Base-by-base conservation (phyloP, 2,797 vertebrate genomes). In the Pangasius mekongensis region DNA sequence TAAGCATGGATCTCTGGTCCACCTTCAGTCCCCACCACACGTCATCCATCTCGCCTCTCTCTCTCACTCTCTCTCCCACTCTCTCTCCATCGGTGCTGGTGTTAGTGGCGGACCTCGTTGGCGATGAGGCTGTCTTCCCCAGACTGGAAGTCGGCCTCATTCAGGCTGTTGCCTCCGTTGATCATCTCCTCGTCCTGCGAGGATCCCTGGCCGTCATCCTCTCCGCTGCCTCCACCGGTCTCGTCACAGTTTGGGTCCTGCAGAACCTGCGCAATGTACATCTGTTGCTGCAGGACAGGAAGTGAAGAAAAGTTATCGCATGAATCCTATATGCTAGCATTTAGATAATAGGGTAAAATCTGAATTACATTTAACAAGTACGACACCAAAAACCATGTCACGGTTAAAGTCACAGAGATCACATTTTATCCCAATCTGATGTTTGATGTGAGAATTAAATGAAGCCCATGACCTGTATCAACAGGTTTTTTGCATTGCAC, bases 81-180 rank as follows among this genome's bases (percentile, higher is more conserved):
- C 88, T 93, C 77, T 84, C 87, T 89, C 84, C 84, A 92, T 92
- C 85, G 89, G 88, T 87, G 56, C 91, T 86, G 87, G 47, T 84
- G 91, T 95, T 97, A 99, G 93, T 98, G 98, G 92, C 95, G 98
- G 91, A 99, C 98, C 94, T 99, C 98, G 0, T 99, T 99, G 93
- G 98, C 98, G 93, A 99, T 98, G 94, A 99, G 98, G 95, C 98
- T 98, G 97, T 99, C 98, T 95, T 99, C 98, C 87, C 97, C 98
- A 0, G 98, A 99, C 95, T 99, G 98, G 96, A 99, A 99, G 95
- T 99, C 98, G 27, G 97, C 98, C 94, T 99, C 98, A 0, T 98
- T 99, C 91, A 98, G 97, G 95, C 96, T 96, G 80, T 95, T 97
- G 0, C 97, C 97, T 0, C 94, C 95, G 18, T 96, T 96, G 92